Conservation (phyloP, 2,797 vertebrate genomes). For the Odontamblyopus rebecca region DNA sequence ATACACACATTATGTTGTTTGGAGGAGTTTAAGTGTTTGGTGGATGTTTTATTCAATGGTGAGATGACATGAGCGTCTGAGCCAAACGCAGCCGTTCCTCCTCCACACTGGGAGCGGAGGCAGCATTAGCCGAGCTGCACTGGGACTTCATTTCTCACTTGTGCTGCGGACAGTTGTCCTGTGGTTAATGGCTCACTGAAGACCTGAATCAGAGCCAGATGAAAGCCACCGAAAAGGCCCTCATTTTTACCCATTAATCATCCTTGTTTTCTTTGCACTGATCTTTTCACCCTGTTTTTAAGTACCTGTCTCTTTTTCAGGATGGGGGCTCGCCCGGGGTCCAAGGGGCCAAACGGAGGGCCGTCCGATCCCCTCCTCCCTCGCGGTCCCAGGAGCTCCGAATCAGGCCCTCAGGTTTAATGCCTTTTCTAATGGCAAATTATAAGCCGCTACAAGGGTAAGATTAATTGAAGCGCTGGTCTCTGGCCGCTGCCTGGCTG, state of each 20-base stretch:
- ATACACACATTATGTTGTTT: background rate
- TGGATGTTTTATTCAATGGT: constrained; percentile 37
- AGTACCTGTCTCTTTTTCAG: constrained; percentile 80
- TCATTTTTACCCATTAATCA: constrained; percentile 82
- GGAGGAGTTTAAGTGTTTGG: constrained; percentile 9
- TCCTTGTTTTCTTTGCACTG: constrained; percentile 79
- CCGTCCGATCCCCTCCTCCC: constrained; percentile 60
- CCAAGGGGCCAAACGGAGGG: constrained; percentile 71
- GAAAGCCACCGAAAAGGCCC: constrained; percentile 78
- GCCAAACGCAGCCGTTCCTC: constrained; percentile 9
- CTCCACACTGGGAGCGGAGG: constrained; percentile 48
- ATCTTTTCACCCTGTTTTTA: constrained; percentile 83
- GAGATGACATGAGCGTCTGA: constrained; percentile 37
- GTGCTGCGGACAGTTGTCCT: constrained; percentile 78
- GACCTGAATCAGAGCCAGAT: constrained; percentile 81
- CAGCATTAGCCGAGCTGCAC: constrained; percentile 64
- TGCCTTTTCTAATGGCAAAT: constrained; percentile 85
- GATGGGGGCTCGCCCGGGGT: constrained; percentile 73
- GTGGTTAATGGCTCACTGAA: constrained; percentile 79
- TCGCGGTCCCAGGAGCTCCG: constrained; percentile 62
- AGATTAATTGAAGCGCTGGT: constrained; percentile 86
- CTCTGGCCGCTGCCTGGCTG: constrained; percentile 65
- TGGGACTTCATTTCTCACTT: constrained; percentile 80
- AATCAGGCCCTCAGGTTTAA: constrained; percentile 79
- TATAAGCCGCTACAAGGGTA: constrained; percentile 84